Base-by-base conservation (phyloP, 2,113 vertebrate genomes). In the Talpa occidentalis region DNA sequence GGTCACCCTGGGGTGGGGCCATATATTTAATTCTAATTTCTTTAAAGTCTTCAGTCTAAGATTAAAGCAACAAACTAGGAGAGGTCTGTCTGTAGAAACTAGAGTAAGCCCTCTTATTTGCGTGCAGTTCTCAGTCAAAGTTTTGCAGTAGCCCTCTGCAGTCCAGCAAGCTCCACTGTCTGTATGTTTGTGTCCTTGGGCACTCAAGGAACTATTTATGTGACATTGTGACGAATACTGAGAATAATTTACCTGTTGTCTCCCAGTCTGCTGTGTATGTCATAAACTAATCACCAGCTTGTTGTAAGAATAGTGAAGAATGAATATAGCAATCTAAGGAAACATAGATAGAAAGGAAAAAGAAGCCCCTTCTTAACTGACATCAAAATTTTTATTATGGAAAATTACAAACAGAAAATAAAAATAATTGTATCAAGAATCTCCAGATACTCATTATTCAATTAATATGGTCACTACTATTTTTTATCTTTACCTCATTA, bases 321-420 rank as follows among this genome's bases (percentile, higher is more conserved):
- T 16, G 32, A 80, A 47, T 42, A 47, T 1, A 60, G 4, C 40
- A 77, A 3, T 54, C 32, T 87, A 60, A 44, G 49, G 60, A 35
- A 49, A 69, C 42, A 35, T 10, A 30, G 62, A 49, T 47, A 22
- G 37, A 79, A 77, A 80, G 22, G 49, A 52, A 72, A 88, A 93
- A 74, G 52, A 64, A 16, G 15, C 4, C 1, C 62, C n/a, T 77
- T 47, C 6, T 67, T 37, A 88, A 64, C 59, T 69, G 28, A 47
- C 15, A 59, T 44, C 59, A 69, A 91, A 74, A 40, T 49, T 80
- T 89, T 49, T 89, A 88, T 79, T 80, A 56, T 94, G 42, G 84
- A 84, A 84, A 85, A 10, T 69, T 95, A 91, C 4, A 12, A 78
- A 79, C 5, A 40, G 37, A 47, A 78, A 92, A 76, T 60, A 64